Evolutionary conservation across 2,888 invertebrate species (phyloP).

Genomic region (Choristoneura rosaceana): DNA sequence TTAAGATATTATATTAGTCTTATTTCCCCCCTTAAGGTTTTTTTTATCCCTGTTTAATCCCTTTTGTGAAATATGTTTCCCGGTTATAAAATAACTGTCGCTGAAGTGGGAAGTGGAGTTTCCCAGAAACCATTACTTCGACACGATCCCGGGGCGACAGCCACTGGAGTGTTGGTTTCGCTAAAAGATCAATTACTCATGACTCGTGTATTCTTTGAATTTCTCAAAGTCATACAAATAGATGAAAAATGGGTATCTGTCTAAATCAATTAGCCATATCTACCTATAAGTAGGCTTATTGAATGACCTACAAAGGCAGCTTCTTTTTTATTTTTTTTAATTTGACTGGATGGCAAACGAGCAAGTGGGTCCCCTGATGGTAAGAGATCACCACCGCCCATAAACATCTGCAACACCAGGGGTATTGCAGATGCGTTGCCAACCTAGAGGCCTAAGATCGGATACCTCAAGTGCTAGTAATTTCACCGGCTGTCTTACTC

Average conservation of each 20-base stretch:
- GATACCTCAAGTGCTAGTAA: too few relatives aligned
- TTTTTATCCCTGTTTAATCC: background rate
- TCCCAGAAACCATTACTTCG: slow-evolving; percentile 28
- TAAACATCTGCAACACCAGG: too few relatives aligned
- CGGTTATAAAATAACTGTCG: slow-evolving; percentile 23
- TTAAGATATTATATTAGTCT: background rate
- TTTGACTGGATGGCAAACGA: too few relatives aligned
- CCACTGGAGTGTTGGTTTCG: slow-evolving; percentile 8
- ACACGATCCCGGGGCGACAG: slow-evolving; percentile 16
- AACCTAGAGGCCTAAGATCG: too few relatives aligned
- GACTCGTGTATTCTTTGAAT: slow-evolving; percentile 29
- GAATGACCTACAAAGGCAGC: too few relatives aligned
- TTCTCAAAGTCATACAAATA: slow-evolving; percentile 34
- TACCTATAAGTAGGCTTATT: too few relatives aligned
- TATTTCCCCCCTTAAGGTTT: too few relatives aligned
- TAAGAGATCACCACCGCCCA: too few relatives aligned
- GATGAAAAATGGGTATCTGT: slow-evolving; percentile 9
- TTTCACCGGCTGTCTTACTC: too few relatives aligned
- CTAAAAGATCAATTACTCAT: slow-evolving; percentile 40
- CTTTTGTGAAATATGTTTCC: background rate
- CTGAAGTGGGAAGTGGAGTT: slow-evolving; percentile 12
- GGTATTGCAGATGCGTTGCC: too few relatives aligned
- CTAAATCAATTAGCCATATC: slow-evolving; percentile 1
- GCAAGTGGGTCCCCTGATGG: too few relatives aligned
- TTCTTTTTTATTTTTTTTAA: too few relatives aligned